Percentiles rank a stretch among this genome's conserved stretches.
These are phyloP conservation scores for Leguminivora glycinivorella DNA, from an alignment of 1,140 invertebrate genomes.

Conservation along the genomic window DNA sequence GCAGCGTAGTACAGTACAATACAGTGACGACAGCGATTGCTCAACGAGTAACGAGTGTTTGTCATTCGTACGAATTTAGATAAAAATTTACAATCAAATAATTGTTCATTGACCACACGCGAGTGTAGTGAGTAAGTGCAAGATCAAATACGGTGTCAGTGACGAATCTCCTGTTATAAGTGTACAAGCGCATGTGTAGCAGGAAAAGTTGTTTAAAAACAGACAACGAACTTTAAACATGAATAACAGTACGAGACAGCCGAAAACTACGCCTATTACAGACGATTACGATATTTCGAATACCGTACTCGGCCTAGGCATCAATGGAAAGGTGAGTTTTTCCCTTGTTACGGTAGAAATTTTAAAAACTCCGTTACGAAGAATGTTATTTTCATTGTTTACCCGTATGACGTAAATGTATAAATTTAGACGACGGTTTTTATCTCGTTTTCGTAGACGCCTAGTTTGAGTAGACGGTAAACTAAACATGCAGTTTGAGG, in stretches of 20 bases:
- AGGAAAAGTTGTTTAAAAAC: slow-evolving; percentile 28
- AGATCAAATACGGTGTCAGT: slow-evolving; percentile 14
- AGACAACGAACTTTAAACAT: slow-evolving; percentile 48
- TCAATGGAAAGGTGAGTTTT: slow-evolving; percentile 93
- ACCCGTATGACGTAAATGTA: slow-evolving; percentile 62
- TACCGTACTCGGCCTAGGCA: slow-evolving; percentile 97
- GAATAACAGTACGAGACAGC: slow-evolving; percentile 73
- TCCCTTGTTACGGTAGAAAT: slow-evolving; percentile 19
- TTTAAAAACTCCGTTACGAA: not conserved
- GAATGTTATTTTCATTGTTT: slow-evolving; percentile 37
- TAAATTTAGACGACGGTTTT: slow-evolving; percentile 45
- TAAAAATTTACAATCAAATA: slow-evolving; percentile 28
- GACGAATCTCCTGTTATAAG: slow-evolving; percentile 1
- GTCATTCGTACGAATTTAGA: slow-evolving; percentile 41
- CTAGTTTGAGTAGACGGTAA: slow-evolving; percentile 15
- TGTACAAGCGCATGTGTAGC: slow-evolving; percentile 25
- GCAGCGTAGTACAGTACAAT: not conserved
- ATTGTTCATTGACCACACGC: slow-evolving; percentile 17
- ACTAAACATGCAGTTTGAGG: not conserved
- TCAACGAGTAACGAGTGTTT: slow-evolving; percentile 36
- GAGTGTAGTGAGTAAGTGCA: slow-evolving; percentile 31
- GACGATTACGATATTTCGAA: slow-evolving; percentile 97
- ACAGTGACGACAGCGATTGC: slow-evolving; percentile 30
- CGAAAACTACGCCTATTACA: slow-evolving; percentile 89
- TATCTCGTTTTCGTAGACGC: slow-evolving; percentile 6